Evolutionary conservation across 2,797 vertebrate species (phyloP).

Genomic region (Pangasius mekongensis): DNA sequence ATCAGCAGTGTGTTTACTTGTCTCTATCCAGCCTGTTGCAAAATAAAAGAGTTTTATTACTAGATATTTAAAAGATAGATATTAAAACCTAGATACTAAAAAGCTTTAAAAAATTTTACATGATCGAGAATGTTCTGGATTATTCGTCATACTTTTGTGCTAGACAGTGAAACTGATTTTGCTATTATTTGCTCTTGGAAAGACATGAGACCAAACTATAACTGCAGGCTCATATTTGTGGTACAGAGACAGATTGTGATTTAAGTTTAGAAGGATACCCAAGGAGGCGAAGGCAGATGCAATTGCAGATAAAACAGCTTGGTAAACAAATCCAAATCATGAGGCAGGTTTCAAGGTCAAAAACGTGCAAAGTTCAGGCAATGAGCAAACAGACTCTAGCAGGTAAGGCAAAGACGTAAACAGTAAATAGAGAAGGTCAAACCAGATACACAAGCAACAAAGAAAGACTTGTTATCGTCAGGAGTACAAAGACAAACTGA

Average conservation of each 20-base stretch:
- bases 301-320: too few species aligned
- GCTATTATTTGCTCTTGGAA: not conserved
- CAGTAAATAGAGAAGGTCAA: too few species aligned
- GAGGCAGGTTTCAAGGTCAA: too few species aligned
- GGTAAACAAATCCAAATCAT: too few species aligned
- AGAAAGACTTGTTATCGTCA: too few species aligned
- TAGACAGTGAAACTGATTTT: not conserved
- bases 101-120: not conserved
- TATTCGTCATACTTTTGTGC: not conserved
- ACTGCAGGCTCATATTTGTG: not conserved
- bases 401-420: too few species aligned
- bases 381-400: too few species aligned
- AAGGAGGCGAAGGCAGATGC: too few species aligned
- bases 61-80: not conserved
- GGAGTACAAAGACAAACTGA: too few species aligned
- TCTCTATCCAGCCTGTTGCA: not conserved
- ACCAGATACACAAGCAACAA: too few species aligned
- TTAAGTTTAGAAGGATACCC: not conserved
- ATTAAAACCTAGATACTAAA: too few species aligned
- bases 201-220: not conserved
- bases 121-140: not conserved
- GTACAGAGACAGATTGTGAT: not conserved
- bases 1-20: not conserved
- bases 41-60: not conserved
- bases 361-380: too few species aligned